Evolutionary conservation across 2,797 vertebrate genomes (phyloP).

Genomic region (Sebastes steindachneri): DNA sequence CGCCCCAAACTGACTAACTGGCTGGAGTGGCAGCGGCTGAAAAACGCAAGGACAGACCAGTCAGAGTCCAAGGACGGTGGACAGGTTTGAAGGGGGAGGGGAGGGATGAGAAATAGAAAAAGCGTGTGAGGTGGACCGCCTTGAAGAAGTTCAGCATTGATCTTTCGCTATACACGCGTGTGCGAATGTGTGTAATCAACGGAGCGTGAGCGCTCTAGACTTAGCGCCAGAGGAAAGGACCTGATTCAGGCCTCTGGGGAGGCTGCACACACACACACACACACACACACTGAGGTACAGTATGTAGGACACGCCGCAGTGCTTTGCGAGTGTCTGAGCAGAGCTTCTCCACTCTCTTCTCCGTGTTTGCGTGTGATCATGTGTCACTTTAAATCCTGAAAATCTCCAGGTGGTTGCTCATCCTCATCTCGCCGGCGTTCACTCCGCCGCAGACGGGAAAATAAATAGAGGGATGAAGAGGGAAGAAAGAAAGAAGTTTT

Average conservation of each 20-base stretch:
- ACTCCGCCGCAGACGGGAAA: not conserved
- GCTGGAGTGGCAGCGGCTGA: constrained; percentile 35
- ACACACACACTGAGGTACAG: constrained; percentile 6
- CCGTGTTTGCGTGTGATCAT: constrained; percentile 15
- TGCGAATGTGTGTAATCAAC: constrained; percentile 30
- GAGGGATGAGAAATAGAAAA: not conserved
- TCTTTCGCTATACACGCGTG: not conserved
- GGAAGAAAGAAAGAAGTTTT: constrained; percentile 17
- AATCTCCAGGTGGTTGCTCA: constrained; percentile 41
- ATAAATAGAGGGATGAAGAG: not conserved
- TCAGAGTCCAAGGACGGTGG: constrained; percentile 40
- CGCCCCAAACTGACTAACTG: constrained; percentile 24
- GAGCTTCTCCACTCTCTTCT: not conserved
- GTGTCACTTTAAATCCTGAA: constrained; percentile 40
- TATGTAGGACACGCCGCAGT: constrained; percentile 30
- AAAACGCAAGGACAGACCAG: constrained; percentile 41
- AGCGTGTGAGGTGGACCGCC: not conserved
- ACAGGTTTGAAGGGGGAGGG: not conserved
- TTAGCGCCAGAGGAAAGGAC: constrained; percentile 39
- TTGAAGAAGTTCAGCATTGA: constrained; percentile 45
- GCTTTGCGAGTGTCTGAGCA: not conserved
- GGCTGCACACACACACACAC: constrained; percentile 2
- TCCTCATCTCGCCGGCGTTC: not conserved
- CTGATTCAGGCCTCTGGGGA: constrained; percentile 59
- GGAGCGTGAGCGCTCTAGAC: constrained; percentile 36